Conservation (phyloP, 2,888 invertebrate genomes). For the Bombyx huttoni region DNA sequence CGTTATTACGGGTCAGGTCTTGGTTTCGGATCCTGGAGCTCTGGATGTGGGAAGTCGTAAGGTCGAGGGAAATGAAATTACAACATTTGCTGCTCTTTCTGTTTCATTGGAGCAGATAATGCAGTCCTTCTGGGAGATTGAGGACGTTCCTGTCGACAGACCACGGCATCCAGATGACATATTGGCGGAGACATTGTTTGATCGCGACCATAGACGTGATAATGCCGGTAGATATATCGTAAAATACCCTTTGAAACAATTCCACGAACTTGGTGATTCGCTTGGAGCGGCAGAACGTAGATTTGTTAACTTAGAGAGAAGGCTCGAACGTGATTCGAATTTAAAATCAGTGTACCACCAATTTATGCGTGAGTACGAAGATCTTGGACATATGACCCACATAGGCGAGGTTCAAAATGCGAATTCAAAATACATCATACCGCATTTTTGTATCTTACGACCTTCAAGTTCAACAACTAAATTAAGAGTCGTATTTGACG, state of each 20-base stretch:
- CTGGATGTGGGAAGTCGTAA: too few species aligned
- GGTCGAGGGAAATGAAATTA: too few species aligned
- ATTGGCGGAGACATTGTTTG: conserved; percentile 4
- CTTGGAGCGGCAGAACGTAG: not conserved
- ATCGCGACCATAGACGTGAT: conserved; percentile 2
- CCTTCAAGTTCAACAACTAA: conserved; percentile 4
- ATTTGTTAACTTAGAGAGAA: not conserved
- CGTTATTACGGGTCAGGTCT: too few species aligned
- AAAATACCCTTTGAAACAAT: not conserved
- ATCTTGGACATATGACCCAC: conserved; percentile 4
- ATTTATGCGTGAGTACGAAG: conserved; percentile 7
- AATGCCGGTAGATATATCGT: conserved; percentile 4
- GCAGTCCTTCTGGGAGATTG: conserved; percentile 6
- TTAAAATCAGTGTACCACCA: not conserved
- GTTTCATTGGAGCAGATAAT: too few species aligned
- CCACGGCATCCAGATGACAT: conserved; percentile 2
- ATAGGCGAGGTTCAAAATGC: not conserved
- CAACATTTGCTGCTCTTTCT: too few species aligned
- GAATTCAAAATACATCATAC: conserved; percentile 5
- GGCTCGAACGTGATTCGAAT: not conserved
- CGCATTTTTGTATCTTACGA: conserved; percentile 4
- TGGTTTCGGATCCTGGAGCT: too few species aligned
- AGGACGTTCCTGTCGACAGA: conserved; percentile 1
- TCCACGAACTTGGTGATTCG: conserved; percentile 3
- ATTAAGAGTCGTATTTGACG: conserved; percentile 6